These are phyloP conservation scores for Xestia sexstrigata DNA, from an alignment of 2,888 invertebrate species.

Conservation along the genomic window DNA sequence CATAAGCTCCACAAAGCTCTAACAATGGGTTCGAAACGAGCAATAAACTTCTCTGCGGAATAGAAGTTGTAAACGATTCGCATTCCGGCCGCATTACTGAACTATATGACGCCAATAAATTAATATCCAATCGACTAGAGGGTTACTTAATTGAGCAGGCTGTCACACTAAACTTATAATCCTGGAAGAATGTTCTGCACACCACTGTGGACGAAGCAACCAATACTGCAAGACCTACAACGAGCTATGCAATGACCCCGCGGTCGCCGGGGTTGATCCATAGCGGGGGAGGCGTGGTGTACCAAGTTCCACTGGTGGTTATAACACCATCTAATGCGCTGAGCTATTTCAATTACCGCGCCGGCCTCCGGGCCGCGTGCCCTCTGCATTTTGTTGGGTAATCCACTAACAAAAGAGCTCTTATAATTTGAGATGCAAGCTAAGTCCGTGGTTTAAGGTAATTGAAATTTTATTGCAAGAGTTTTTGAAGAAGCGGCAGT, in stretches of 20 bases:
- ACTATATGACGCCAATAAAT: constrained; percentile 78
- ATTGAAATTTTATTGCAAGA: constrained; percentile 82
- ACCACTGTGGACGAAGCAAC: constrained; percentile 61
- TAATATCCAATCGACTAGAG: constrained; percentile 81
- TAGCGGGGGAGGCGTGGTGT: constrained; percentile 11
- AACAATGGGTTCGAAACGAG: constrained; percentile 40
- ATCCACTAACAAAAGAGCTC: constrained; percentile 81
- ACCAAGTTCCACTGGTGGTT: constrained; percentile 59
- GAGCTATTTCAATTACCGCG: constrained; percentile 81
- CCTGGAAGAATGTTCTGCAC: constrained; percentile 75
- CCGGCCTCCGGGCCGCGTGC: constrained; percentile 65
- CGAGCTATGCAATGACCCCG: constrained; percentile 14
- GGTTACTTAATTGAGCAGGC: constrained; percentile 79
- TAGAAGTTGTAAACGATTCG: constrained; percentile 41
- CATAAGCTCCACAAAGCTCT: constrained; percentile 12
- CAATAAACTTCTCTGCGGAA: constrained; percentile 42
- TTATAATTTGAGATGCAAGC: constrained; percentile 74
- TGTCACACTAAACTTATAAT: constrained; percentile 80
- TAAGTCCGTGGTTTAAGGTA: constrained; percentile 73
- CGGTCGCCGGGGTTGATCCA: background rate
- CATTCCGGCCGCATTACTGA: constrained; percentile 62
- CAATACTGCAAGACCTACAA: constrained; percentile 30
- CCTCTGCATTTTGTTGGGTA: constrained; percentile 77
- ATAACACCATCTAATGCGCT: constrained; percentile 75
- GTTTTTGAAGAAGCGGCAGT: constrained; percentile 68